Conservation (phyloP, 2,113 vertebrate species). For the Sinocyclocheilus rhinocerous region DNA sequence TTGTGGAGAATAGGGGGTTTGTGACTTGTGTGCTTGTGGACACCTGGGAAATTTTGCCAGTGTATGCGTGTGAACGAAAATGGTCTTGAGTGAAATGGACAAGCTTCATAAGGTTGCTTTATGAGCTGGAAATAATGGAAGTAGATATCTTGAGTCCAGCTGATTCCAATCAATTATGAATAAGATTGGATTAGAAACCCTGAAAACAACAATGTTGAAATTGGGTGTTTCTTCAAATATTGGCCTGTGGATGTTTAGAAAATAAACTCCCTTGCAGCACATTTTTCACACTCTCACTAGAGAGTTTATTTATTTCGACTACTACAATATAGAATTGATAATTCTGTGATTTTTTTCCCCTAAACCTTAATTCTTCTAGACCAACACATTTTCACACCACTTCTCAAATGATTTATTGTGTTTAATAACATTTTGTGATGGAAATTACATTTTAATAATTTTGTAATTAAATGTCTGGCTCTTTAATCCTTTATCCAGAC, state of each 20-base stretch:
- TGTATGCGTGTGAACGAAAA: conserved; percentile 24
- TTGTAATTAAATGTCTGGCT: background rate
- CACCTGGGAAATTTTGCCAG: background rate
- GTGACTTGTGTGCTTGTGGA: background rate
- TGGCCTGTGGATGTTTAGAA: background rate
- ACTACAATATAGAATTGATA: background rate
- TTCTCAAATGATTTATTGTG: background rate
- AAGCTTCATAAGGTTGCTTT: conserved; percentile 53
- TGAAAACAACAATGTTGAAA: conserved; percentile 19
- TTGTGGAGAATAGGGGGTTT: background rate
- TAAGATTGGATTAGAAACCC: conserved; percentile 43
- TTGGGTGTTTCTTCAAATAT: background rate
- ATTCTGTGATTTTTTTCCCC: background rate
- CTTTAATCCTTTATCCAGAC: background rate
- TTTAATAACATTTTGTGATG: background rate
- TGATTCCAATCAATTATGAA: conserved; percentile 57
- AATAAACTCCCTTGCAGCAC: background rate
- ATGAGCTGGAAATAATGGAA: conserved; percentile 56
- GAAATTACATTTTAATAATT: background rate
- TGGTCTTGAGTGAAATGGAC: conserved; percentile 33
- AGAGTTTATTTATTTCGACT: background rate
- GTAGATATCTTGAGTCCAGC: conserved; percentile 45
- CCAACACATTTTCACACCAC: no score
- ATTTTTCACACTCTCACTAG: background rate
- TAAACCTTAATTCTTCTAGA: background rate